Evolutionary conservation across 1,140 invertebrate species (phyloP), one percentile per base, ranked within the genome.

Genomic region (Aphaenogaster floridana): DNA sequence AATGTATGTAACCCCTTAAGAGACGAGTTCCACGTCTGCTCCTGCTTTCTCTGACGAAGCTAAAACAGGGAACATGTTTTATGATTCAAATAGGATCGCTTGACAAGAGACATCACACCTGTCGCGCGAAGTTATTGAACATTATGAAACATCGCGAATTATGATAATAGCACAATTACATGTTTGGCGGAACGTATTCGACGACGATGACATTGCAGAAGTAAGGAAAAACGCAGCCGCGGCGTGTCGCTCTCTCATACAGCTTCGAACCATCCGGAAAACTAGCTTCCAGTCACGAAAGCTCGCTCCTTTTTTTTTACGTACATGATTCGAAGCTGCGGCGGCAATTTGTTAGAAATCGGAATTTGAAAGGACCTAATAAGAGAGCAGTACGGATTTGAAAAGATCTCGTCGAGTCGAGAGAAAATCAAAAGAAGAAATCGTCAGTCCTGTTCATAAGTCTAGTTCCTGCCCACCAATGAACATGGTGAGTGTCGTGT

Each of bases 171-270:
- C 36, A 7, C 68, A 28, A 52, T 72, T 71, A 45, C 42, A 28
- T 28, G 8, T 2, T 79, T 9, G 13, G 13, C n/a, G 36, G 21
- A 5, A 4, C 34, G 4, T 39, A 6, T 28, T 59, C 8, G 1
- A 8, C 17, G n/a, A 42, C 9, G n/a, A 69, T 69, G 64, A 63
- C n/a, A 42, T 45, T 36, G 64, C 50, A 57, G 11, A 59, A 69
- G 69, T 21, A 9, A 57, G 13, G 13, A 69, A 28, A 42, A 54
- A 17, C 5, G 2, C 4, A 2, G 13, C 5, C 5, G 66, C n/a
- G 13, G 61, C 28, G 17, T 79, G 64, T 48, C 17, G 11, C 39
- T 78, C 76, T 48, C 9, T 63, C 21, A 42, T 80, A 54, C 28
- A 68, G 21, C 15, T 52, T 54, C 77, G n/a, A 57, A 52, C 17